Conservation (phyloP, 1,140 invertebrate genomes). For the Propsilocerus akamusi region DNA sequence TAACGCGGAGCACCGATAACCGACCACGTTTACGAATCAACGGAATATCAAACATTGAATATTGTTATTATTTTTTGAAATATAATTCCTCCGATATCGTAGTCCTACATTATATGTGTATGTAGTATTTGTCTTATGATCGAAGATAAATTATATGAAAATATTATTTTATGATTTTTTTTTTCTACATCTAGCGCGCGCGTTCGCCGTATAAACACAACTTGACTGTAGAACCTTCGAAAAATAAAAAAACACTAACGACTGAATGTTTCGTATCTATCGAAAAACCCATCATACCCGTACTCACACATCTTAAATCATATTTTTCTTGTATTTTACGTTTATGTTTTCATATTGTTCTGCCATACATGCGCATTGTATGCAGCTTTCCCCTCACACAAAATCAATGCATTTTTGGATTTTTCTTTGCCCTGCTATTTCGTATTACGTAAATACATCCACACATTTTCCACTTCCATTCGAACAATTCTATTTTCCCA, state of each 20-base stretch:
- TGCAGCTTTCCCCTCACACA: not conserved
- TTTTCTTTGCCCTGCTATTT: no score
- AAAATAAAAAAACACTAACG: not conserved
- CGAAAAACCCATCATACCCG: no score
- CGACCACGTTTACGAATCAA: slow-evolving; percentile 1
- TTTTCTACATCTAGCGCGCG: not conserved
- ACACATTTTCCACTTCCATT: no score
- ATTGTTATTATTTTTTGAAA: slow-evolving; percentile 4
- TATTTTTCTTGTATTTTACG: not conserved
- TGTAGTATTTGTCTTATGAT: slow-evolving; percentile 1
- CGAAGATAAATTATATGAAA: slow-evolving; percentile 2
- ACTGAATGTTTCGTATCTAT: no score
- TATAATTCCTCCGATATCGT: slow-evolving; percentile 1
- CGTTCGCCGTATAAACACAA: not conserved
- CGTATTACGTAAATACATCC: no score
- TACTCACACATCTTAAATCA: not conserved
- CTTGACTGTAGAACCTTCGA: not conserved
- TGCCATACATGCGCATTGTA: not conserved
- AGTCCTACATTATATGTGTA: not conserved
- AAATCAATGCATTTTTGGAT: no score
- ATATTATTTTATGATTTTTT: slow-evolving; percentile 2
- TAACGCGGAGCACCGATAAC: slow-evolving; percentile 1
- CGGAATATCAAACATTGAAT: slow-evolving; percentile 3
- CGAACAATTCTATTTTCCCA: no score
- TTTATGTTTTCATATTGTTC: not conserved